phyloP scores from a whole-genome alignment of 2,113 vertebrate genomes.

The Stegostoma tigrinum region DNA sequence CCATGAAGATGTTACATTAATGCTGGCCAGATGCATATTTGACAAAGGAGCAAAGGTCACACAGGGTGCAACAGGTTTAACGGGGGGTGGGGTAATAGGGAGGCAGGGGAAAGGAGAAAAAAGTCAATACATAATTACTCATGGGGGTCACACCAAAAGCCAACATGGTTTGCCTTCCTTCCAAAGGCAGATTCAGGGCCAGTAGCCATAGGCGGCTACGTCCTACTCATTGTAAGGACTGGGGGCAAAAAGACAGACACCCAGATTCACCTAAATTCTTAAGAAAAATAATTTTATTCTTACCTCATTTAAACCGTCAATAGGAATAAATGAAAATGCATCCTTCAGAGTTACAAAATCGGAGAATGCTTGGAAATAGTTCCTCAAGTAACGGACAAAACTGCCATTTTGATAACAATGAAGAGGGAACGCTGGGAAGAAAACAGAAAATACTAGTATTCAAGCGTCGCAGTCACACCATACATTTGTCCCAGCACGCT shows the following conservation, averaged over 20 bases:
- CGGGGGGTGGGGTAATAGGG: background rate
- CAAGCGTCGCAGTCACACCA: background rate
- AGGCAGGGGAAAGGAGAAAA: no score
- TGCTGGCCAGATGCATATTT: background rate
- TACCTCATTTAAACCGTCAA: slow-evolving; percentile 28
- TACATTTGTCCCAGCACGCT: background rate
- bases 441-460: background rate
- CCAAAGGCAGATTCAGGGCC: background rate
- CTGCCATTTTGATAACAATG: background rate
- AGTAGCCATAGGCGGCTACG: background rate
- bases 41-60: background rate
- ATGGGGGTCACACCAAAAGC: background rate
- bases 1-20: background rate
- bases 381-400: slow-evolving; percentile 26
- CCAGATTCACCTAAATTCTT: background rate
- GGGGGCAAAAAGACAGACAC: background rate
- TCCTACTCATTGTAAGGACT: background rate
- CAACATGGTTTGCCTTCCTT: background rate
- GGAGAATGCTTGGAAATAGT: background rate
- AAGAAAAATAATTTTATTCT: background rate
- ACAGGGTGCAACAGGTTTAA: background rate
- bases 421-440: slow-evolving; percentile 30
- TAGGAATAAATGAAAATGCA: slow-evolving; percentile 35
- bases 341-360: slow-evolving; percentile 28
- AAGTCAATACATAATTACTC: background rate